A percentile compares a stretch with the other conserved stretches of the same genome.
Conservation (phyloP, 2,113 vertebrate genomes). For the Leptosomus discolor region DNA sequence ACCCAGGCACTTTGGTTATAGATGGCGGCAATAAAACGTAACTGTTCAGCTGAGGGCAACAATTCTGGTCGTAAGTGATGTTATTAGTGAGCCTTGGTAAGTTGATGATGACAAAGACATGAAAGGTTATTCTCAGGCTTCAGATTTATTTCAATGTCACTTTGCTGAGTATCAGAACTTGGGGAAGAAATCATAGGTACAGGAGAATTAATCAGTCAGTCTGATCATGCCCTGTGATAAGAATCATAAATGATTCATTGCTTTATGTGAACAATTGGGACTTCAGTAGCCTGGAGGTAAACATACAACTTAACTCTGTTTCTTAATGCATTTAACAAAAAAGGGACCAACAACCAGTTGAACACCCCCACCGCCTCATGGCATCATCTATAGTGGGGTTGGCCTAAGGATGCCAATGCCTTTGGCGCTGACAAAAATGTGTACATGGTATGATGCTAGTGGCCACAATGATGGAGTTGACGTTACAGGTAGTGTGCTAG, state of each 20-base stretch:
- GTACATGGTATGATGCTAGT: rapidly evolving
- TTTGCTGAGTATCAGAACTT: not conserved
- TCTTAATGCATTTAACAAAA: not conserved
- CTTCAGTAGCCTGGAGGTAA: not conserved
- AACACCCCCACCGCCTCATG: not conserved
- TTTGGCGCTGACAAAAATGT: not conserved
- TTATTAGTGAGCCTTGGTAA: not conserved
- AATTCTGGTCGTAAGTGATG: not conserved
- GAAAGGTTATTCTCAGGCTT: not conserved
- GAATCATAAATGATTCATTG: not conserved
- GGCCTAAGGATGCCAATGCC: not conserved
- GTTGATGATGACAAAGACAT: not conserved
- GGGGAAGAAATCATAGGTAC: not conserved
- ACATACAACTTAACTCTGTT: not conserved
- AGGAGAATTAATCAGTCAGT: not conserved
- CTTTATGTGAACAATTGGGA: not conserved
- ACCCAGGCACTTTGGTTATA: not conserved
- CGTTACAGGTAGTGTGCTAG: not conserved
- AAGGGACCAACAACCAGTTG: not conserved
- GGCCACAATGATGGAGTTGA: not conserved
- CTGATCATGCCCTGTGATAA: not conserved
- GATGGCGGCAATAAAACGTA: not conserved
- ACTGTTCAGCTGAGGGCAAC: not conserved
- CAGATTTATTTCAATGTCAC: not conserved
- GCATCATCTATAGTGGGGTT: not conserved